Base-by-base conservation (phyloP, 2,888 invertebrate species). In the Macrosoma leucophasiata region DNA sequence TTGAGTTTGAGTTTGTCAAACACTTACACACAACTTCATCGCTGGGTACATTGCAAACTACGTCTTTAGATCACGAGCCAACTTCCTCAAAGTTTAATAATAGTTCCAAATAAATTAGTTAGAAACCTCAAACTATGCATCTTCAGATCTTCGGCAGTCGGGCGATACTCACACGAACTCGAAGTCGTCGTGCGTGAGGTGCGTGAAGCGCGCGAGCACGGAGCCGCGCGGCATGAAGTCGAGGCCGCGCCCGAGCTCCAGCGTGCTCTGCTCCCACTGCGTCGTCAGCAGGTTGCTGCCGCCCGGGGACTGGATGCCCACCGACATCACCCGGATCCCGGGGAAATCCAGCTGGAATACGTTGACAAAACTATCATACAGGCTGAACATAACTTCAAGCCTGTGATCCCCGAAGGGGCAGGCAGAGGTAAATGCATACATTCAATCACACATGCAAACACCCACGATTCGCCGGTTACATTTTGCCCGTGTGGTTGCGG, bases 171-270 rank as follows among this genome's bases (percentile, higher is more conserved):
- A 87, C 87, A 66, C 70, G 37, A 90, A 91, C 8, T 62, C 71
- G 66, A 87, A 92, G 2, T 87, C 85, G n/a, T 85, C 75, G 46
- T 92, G 91, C 64, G 91, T 89, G 46, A 93, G 73, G 60, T 93
- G 92, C 2, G 89, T 90, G 70, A 91, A 88, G 24, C 88, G 65
- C 0, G 90, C 92, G 26, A 90, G 87, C 18, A 94, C 88, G 23
- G 88, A 69, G 26, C 94, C 94, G 1, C 92, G 84, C 0, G 93
- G 93, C 5, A 89, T 86, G 73, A 95, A 95, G 75, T 95, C 94
- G 60, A 95, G 85, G 0, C 95, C 95, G 1, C 93, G 86, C 0
- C 90, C 88, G 19, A 95, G 65, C 57, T 95, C 91, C 45, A 94
- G 85, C 28, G 91, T 90, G 30, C 55, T 56, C 69, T 91, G 89